Conservation (phyloP, 2,113 vertebrate species). For the Tychaedon coryphoeus region DNA sequence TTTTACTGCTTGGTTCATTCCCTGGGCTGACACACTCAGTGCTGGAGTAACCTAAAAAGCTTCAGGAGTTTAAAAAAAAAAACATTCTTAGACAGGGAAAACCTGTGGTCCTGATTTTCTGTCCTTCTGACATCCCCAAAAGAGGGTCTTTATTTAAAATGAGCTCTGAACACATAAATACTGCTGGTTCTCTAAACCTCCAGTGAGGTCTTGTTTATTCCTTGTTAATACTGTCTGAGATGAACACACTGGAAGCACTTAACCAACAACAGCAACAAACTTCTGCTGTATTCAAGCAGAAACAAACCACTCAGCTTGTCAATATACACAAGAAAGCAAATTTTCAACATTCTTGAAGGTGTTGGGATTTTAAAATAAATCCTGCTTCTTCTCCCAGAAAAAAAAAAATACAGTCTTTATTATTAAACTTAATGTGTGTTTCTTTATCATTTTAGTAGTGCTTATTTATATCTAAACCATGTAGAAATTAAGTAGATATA, state of each 20-base stretch:
- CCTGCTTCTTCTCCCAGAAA: background rate
- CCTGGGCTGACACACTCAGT: background rate
- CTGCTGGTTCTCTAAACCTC: background rate
- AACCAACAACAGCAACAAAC: background rate
- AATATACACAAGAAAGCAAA: background rate
- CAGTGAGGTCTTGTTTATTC: slow-evolving; percentile 23
- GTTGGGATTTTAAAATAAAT: background rate
- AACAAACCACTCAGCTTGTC: background rate
- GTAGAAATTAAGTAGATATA: background rate
- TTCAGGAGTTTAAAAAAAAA: background rate
- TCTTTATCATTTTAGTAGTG: background rate
- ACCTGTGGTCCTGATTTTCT: background rate
- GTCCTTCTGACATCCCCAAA: background rate
- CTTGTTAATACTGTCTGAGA: background rate
- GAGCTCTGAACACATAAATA: background rate
- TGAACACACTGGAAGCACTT: slow-evolving; percentile 8
- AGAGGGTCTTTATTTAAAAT: background rate
- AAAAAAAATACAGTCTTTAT: background rate
- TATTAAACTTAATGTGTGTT: background rate
- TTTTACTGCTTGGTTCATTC: background rate
- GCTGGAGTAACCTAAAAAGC: background rate
- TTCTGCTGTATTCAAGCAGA: background rate
- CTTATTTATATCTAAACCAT: background rate
- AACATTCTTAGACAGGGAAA: background rate
- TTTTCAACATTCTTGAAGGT: background rate